These are phyloP conservation scores for Cygnus atratus DNA, from an alignment of 2,113 vertebrate species.

Conservation along the genomic window DNA sequence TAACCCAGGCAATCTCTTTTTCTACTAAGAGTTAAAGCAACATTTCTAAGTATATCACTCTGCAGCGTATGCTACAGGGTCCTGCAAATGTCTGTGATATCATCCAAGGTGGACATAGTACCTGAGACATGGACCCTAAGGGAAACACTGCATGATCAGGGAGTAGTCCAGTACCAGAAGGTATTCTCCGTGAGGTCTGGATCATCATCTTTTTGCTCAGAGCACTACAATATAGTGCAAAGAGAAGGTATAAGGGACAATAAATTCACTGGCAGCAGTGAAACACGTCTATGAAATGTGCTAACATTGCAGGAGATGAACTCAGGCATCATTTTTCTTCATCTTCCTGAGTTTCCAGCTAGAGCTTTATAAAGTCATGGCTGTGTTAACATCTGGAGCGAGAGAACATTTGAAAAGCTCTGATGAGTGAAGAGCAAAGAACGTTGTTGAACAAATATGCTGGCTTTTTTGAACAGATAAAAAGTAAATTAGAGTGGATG, in stretches of 20 bases:
- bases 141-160: not conserved
- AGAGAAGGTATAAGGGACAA: not conserved
- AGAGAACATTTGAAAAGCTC: not conserved
- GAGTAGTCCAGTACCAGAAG: not conserved
- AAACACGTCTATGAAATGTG: not conserved
- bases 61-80: not conserved
- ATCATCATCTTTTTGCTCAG: not conserved
- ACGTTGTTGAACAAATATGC: not conserved
- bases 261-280: not conserved
- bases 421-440: not conserved
- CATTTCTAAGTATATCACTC: accelerated
- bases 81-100: accelerated
- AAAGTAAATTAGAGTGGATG: not conserved
- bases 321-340: not conserved
- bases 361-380: not conserved
- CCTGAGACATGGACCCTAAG: not conserved
- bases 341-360: not conserved
- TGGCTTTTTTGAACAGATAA: not conserved
- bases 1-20: not conserved
- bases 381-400: not conserved
- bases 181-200: not conserved
- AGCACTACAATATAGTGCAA: accelerated
- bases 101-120: not conserved
- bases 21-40: not conserved
- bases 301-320: not conserved